These are phyloP conservation scores for Amphipyra tragopoginis DNA, from an alignment of 2,888 invertebrate species.

Conservation along the genomic window DNA sequence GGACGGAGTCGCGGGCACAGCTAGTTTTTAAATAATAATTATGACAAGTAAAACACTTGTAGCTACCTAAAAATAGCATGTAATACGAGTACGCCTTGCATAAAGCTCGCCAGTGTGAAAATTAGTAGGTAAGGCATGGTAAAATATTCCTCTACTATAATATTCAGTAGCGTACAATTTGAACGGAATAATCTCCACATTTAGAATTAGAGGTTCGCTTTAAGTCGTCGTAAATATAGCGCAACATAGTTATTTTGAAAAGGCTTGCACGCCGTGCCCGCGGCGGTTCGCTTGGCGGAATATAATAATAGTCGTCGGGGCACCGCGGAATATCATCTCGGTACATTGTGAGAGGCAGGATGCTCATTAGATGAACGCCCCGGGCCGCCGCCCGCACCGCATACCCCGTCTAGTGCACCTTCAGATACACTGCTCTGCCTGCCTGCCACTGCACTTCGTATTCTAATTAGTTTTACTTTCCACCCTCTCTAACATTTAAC, in stretches of 20 bases:
- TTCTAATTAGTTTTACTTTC: conserved; percentile 74
- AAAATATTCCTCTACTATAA: conserved; percentile 34
- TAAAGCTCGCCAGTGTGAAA: conserved; percentile 21
- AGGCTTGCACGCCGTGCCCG: conserved; percentile 79
- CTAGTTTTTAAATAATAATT: too few species aligned
- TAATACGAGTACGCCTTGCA: conserved; percentile 2
- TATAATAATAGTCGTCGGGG: conserved; percentile 87
- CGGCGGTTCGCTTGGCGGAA: conserved; percentile 78
- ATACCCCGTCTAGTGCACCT: conserved; percentile 65
- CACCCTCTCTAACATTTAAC: conserved; percentile 55
- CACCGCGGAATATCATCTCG: conserved; percentile 84
- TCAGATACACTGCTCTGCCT: conserved; percentile 60
- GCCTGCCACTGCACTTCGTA: conserved; percentile 65
- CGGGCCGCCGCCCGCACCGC: conserved; percentile 70
- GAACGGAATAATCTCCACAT: conserved; percentile 58
- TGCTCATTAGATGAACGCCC: conserved; percentile 88
- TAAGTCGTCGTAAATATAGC: conserved; percentile 72
- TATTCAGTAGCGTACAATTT: conserved; percentile 41
- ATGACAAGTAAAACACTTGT: not conserved
- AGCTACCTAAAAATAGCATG: not conserved
- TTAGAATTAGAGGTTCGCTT: conserved; percentile 77
- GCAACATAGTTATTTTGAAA: conserved; percentile 81
- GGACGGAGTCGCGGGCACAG: too few species aligned
- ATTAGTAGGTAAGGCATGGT: conserved; percentile 26
- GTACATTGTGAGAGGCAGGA: conserved; percentile 88